Percentiles rank a stretch among this genome's conserved stretches.
Conservation (phyloP, 2,888 invertebrate genomes). For the Chydorus sphaericus region DNA sequence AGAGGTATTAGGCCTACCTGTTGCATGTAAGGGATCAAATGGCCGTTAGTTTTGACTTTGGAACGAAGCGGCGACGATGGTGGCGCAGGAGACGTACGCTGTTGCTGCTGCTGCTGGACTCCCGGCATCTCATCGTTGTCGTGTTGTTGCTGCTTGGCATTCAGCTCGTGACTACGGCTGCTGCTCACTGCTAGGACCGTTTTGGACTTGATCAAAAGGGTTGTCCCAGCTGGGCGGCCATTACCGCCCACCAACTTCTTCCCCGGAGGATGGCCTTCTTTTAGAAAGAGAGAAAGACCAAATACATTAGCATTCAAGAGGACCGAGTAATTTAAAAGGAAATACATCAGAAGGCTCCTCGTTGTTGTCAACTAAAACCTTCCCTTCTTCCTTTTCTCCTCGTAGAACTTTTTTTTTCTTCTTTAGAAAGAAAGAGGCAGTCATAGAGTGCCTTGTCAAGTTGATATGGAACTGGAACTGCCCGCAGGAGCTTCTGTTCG, state of each 20-base stretch:
- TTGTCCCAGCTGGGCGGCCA: neutral
- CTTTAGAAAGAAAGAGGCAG: too few relatives aligned
- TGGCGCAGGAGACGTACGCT: neutral
- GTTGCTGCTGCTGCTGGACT: neutral
- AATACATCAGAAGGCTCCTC: too few relatives aligned
- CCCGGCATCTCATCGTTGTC: neutral
- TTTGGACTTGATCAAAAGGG: conserved; percentile 3
- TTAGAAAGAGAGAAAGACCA: too few relatives aligned
- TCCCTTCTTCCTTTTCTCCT: too few relatives aligned
- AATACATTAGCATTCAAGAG: too few relatives aligned
- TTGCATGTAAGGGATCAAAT: conserved; percentile 50
- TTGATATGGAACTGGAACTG: too few relatives aligned
- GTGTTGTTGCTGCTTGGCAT: neutral
- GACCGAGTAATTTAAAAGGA: too few relatives aligned
- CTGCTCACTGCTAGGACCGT: too few relatives aligned
- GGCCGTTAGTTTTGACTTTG: conserved; percentile 46
- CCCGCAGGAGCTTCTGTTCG: too few relatives aligned
- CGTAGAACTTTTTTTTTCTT: too few relatives aligned
- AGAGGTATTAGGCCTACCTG: neutral
- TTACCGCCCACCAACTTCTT: conserved; percentile 6
- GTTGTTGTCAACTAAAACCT: too few relatives aligned
- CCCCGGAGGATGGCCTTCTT: conserved; percentile 9
- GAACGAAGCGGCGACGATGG: conserved; percentile 54
- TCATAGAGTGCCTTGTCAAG: too few relatives aligned
- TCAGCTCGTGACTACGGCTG: conserved; percentile 11